Evolutionary conservation across 1,140 invertebrate genomes (phyloP), one percentile per base, ranked within the genome.

Genomic region (Sitodiplosis mosellana): DNA sequence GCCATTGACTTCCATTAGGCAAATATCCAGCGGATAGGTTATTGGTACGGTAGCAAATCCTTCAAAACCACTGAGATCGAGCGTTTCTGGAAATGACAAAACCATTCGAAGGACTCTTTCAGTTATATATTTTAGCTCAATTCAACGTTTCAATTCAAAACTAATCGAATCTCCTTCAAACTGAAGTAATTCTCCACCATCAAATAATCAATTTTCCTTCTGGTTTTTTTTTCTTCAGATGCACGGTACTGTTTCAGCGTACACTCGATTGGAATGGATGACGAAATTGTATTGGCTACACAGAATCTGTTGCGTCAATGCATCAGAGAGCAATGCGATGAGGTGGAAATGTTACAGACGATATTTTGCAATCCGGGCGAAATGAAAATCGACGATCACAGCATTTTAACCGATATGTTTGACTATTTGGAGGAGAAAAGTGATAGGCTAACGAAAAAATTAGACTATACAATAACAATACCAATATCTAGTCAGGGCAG

Each of bases 261-360:
- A 51, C 49, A 57, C 53, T 59, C 53, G 54, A 46, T 46, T 51
- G 49, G 48, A 49, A 58, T 57, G 52, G 47, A 45, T 48, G 52
- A 61, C 47, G 27, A 22, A 42, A 51, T 8, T 18, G 11, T n/a
- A 22, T 27, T 27, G 27, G 27, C 27, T 10, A 27, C 27, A 5
- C 14, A 44, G 20, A 33, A 20, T 37, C 12, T 61, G 33, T 33
- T 59, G 51, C 61, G 50, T 48, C 65, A 71, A 57, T 74, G 71
- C 56, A 58, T 76, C 38, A 54, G 56, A 27, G 55, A 64, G 19
- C 83, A 87, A 61, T 53, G 86, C 49, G 70, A 71, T 38, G 84
- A 88, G 64, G 52, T 86, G 1, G 82, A 87, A 60, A 72, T 80
- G 62, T 58, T 88, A 33, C 66, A 73, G 48, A 80, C 81, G 3